Evolutionary conservation across 2,797 vertebrate species (phyloP).

Genomic region (Pitangus sulphuratus): DNA sequence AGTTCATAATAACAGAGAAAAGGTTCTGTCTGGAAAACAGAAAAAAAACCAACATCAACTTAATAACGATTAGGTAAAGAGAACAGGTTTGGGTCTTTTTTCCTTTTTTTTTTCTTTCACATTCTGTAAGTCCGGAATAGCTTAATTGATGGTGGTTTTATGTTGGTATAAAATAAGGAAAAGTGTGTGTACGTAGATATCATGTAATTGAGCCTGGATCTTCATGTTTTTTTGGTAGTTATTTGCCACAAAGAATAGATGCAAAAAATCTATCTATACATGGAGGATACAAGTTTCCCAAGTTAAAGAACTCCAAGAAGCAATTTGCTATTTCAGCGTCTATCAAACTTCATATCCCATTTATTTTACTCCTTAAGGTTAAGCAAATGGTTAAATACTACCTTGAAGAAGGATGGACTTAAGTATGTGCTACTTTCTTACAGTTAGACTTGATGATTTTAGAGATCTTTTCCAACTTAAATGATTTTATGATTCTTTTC

Average conservation of each 20-base stretch:
- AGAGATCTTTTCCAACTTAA: not conserved
- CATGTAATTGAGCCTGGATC: not conserved
- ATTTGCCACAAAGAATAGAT: not conserved
- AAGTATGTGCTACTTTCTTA: not conserved
- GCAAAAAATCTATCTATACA: not conserved
- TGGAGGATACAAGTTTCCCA: not conserved
- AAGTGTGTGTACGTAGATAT: not conserved
- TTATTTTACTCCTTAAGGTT: not conserved
- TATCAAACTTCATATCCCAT: not conserved
- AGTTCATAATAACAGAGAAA: constrained; percentile 54
- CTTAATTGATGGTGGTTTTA: not conserved
- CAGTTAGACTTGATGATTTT: not conserved
- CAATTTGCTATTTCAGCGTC: not conserved
- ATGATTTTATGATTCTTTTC: not conserved
- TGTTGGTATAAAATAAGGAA: not conserved
- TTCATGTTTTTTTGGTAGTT: accelerated
- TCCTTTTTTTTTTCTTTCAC: too few relatives aligned
- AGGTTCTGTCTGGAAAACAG: constrained; percentile 60
- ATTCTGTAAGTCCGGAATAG: not conserved
- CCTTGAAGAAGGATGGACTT: not conserved
- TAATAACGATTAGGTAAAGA: not conserved
- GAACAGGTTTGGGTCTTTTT: not conserved
- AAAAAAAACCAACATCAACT: not conserved
- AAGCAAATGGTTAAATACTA: not conserved
- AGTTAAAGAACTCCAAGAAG: not conserved